Evolutionary conservation across 2,888 invertebrate genomes (phyloP).

Genomic region (Sepioteuthis lessoniana): DNA sequence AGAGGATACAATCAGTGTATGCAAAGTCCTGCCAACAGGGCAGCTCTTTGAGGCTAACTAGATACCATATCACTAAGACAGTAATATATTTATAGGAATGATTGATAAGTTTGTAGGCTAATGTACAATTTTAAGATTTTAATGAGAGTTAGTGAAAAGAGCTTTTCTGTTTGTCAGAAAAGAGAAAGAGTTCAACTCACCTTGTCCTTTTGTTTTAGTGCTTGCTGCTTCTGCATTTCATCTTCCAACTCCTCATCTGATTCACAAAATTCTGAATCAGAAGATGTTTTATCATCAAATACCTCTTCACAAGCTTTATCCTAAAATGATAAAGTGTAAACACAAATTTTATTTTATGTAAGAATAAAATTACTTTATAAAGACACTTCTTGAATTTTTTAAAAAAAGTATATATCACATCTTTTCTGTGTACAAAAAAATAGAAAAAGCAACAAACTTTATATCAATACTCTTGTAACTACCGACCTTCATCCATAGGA

Average conservation of each 20-base stretch:
- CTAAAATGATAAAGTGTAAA: conserved; percentile 55
- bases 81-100: no score
- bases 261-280: conserved; percentile 72
- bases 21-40: no score
- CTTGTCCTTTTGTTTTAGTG: conserved; percentile 83
- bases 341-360: not conserved
- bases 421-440: no score
- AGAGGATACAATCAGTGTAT: no score
- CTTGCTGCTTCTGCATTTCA: conserved; percentile 78
- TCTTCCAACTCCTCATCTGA: conserved; percentile 73
- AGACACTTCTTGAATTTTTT: not conserved
- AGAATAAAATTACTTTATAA: not conserved
- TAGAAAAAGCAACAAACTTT: no score
- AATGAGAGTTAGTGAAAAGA: not conserved
- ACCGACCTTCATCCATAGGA: no score
- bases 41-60: no score
- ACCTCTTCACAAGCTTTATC: conserved; percentile 71
- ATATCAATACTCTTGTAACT: no score
- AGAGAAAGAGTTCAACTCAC: conserved; percentile 73
- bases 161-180: not conserved
- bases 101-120: no score
- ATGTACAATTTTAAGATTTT: no score
- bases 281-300: conserved; percentile 62
- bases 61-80: no score
- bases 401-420: not conserved